These are phyloP conservation scores for Gastrophryne carolinensis DNA, from an alignment of 2,797 vertebrate species.

Conservation along the genomic window DNA sequence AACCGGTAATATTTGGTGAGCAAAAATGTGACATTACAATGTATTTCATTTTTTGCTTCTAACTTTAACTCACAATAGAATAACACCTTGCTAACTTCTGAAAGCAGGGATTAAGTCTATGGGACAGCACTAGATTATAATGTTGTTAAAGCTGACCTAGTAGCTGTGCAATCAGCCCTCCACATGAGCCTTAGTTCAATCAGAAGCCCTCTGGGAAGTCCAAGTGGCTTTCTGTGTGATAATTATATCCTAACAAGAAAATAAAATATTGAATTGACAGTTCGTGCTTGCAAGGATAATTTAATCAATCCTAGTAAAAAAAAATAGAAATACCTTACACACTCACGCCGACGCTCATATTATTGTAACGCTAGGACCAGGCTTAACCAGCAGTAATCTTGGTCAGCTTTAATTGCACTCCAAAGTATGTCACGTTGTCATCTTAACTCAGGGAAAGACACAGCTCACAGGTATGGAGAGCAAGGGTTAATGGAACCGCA, in stretches of 20 bases:
- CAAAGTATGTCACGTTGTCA: too few relatives aligned
- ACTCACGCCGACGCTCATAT: too few relatives aligned
- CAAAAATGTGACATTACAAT: too few relatives aligned
- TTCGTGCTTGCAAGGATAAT: constrained; percentile 27
- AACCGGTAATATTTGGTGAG: too few relatives aligned
- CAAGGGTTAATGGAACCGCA: too few relatives aligned
- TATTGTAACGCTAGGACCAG: too few relatives aligned
- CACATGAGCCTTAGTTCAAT: constrained; percentile 40
- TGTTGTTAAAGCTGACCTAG: constrained; percentile 42
- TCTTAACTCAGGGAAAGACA: too few relatives aligned
- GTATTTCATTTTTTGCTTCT: too few relatives aligned
- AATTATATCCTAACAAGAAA: constrained; percentile 49
- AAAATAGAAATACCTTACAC: too few relatives aligned
- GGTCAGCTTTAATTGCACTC: too few relatives aligned
- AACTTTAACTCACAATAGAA: constrained; percentile 23
- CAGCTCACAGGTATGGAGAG: too few relatives aligned
- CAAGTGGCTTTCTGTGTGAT: constrained; percentile 30
- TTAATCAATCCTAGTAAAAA: constrained; percentile 12
- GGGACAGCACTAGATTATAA: constrained; percentile 24
- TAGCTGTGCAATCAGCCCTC: constrained; percentile 45
- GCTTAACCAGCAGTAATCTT: too few relatives aligned
- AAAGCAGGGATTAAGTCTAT: background rate
- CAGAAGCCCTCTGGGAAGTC: constrained; percentile 36
- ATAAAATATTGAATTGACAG: constrained; percentile 48
- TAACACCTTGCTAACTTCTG: background rate